A percentile compares a stretch with the other conserved stretches of the same genome.
Conservation (phyloP, 2,797 vertebrate species). For the Bufotes viridis region DNA sequence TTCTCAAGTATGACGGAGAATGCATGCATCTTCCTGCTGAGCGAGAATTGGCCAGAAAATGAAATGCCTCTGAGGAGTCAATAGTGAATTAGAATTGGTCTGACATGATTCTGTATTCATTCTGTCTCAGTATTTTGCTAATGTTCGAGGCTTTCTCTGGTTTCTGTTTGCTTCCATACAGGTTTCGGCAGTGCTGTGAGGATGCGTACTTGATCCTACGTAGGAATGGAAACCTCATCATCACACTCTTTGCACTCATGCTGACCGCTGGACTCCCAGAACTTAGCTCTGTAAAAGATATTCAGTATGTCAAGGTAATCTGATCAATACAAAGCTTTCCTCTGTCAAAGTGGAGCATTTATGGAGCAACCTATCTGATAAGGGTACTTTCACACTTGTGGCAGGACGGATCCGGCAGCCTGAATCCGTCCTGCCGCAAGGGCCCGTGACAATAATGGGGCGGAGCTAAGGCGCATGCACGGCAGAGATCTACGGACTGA, state of each 20-base stretch:
- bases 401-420: too few species aligned
- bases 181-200: conserved; percentile 96
- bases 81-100: background rate
- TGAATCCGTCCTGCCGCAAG: too few species aligned
- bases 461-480: too few species aligned
- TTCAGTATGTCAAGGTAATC: conserved; percentile 97
- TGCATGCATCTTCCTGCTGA: background rate
- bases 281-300: conserved; percentile 95
- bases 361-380: background rate
- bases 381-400: too few species aligned
- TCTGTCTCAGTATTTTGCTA: background rate
- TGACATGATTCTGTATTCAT: background rate
- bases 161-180: conserved; percentile 62
- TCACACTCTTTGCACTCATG: conserved; percentile 98
- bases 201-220: conserved; percentile 92
- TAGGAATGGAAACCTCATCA: conserved; percentile 95
- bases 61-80: background rate
- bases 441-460: too few species aligned
- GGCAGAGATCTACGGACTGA: too few species aligned
- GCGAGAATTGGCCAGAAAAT: background rate
- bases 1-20: too few species aligned
- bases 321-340: background rate
- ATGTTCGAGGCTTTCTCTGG: background rate
- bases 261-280: conserved; percentile 96
- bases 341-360: background rate